Evolutionary conservation across 92 coral and sea anemone species (phyloP).

Genomic region (Paramuricea clavata): DNA sequence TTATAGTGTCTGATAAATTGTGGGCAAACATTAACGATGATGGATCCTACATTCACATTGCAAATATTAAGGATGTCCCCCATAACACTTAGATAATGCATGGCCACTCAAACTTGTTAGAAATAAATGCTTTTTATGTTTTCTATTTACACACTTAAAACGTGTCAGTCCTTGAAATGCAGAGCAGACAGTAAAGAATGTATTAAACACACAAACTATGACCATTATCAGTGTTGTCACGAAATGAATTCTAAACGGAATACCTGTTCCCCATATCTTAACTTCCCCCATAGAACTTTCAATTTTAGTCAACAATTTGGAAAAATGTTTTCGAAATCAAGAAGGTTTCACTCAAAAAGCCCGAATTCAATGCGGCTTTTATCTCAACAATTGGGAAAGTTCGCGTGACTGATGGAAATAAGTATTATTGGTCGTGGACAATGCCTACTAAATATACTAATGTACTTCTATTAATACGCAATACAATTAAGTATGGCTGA

Average conservation of each 20-base stretch:
- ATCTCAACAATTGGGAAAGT: not conserved
- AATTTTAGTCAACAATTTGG: not conserved
- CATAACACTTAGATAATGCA: not conserved
- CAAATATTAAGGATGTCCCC: not conserved
- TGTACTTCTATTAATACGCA: not conserved
- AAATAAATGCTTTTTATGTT: not conserved
- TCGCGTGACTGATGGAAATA: not conserved
- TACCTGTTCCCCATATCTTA: not conserved
- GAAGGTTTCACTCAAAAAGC: not conserved
- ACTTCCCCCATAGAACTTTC: not conserved
- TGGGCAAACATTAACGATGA: not conserved
- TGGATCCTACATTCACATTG: not conserved
- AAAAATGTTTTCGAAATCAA: not conserved
- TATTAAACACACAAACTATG: not conserved
- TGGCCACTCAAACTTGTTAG: not conserved
- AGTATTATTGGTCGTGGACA: conserved; percentile 5
- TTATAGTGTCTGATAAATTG: not conserved
- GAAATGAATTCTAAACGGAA: not conserved
- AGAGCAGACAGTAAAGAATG: not conserved
- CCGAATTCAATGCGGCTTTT: not conserved
- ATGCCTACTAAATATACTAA: conserved; percentile 25
- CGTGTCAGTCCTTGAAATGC: not conserved
- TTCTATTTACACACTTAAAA: conserved; percentile 6
- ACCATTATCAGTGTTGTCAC: not conserved
- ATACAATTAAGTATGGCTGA: not conserved